Conservation (phyloP, 2,113 vertebrate genomes). For the Speoplatyrhinus poulsoni region DNA sequence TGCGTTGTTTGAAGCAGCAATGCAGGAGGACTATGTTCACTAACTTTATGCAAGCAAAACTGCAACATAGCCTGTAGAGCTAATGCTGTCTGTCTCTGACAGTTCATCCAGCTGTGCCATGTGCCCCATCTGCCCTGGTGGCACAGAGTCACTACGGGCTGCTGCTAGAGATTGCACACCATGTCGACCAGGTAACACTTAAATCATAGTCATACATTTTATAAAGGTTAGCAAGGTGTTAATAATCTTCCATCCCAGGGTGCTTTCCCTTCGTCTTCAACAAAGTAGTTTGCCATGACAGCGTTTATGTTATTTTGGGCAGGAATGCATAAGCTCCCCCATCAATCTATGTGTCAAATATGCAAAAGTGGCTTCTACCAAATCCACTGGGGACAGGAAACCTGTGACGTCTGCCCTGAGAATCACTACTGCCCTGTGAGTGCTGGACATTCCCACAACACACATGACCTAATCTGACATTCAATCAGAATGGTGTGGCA, state of each 20-base stretch:
- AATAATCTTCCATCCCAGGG: background rate
- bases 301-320: conserved; percentile 25
- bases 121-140: conserved; percentile 76
- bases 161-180: conserved; percentile 70
- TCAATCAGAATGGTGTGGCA: background rate
- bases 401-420: conserved; percentile 83
- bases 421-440: conserved; percentile 90
- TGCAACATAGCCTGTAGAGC: background rate
- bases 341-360: conserved; percentile 75
- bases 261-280: background rate
- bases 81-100: conserved; percentile 6
- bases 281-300: background rate
- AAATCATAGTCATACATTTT: background rate
- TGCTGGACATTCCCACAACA: background rate
- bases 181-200: conserved; percentile 79
- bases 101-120: conserved; percentile 76
- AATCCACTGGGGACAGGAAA: conserved; percentile 76
- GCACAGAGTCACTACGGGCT: conserved; percentile 73
- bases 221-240: background rate
- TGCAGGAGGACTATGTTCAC: background rate
- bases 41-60: background rate
- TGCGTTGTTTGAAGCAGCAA: background rate
- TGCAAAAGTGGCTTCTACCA: conserved; percentile 83
- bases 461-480: background rate
- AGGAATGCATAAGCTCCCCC: conserved; percentile 82